These are phyloP conservation scores for Drosophila formosana DNA, from an alignment of 2,888 invertebrate genomes.

Conservation along the genomic window DNA sequence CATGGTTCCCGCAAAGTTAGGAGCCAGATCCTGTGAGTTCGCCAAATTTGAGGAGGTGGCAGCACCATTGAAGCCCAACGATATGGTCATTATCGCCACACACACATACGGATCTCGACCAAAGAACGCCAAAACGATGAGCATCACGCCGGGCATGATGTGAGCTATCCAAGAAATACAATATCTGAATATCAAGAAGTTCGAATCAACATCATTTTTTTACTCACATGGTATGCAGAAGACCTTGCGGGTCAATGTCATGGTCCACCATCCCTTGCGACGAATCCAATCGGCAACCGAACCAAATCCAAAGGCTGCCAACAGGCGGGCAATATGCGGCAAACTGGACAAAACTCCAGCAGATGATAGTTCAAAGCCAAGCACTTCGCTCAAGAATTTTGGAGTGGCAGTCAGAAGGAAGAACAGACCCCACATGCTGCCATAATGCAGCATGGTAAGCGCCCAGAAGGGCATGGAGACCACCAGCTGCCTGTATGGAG, in stretches of 20 bases:
- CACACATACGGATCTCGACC: conserved; percentile 88
- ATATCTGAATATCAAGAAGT: neutral
- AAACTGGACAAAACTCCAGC: conserved; percentile 90
- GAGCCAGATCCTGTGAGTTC: conserved; percentile 90
- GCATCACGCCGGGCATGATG: conserved; percentile 87
- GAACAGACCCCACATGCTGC: conserved; percentile 91
- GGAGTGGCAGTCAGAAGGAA: conserved; percentile 92
- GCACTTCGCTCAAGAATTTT: conserved; percentile 90
- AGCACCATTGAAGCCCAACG: conserved; percentile 89
- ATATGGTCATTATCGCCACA: conserved; percentile 88
- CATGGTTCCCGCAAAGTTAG: conserved; percentile 90
- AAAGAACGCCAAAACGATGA: conserved; percentile 87
- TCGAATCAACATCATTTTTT: neutral
- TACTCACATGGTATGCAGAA: conserved; percentile 88
- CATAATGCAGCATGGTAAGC: conserved; percentile 89
- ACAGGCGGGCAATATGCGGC: conserved; percentile 89
- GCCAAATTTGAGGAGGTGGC: conserved; percentile 88
- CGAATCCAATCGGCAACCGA: conserved; percentile 89
- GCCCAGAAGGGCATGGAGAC: conserved; percentile 90
- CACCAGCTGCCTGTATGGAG: conserved; percentile 88
- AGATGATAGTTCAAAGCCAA: conserved; percentile 90
- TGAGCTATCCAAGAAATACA: conserved; percentile 84
- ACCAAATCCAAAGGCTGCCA: conserved; percentile 90
- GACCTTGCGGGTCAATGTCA: conserved; percentile 88
- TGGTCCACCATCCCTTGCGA: conserved; percentile 84